Conservation (phyloP, 2,113 vertebrate genomes). For the Psettodes erumei region DNA sequence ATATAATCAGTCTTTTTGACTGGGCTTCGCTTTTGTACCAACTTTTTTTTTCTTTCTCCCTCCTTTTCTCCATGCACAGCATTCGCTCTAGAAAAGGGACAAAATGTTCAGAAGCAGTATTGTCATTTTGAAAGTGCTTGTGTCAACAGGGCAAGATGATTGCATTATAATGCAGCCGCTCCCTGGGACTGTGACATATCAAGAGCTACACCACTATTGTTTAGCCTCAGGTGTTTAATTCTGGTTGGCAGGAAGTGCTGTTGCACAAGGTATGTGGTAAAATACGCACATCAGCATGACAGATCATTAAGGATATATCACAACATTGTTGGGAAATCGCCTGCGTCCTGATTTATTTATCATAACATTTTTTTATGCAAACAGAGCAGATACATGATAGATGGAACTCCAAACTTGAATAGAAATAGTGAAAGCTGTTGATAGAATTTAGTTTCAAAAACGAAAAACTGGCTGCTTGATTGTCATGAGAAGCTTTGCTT, state of each 20-base stretch:
- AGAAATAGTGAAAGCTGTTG: neutral
- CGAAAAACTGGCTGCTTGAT: neutral
- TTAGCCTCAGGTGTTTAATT: slow-evolving; percentile 77
- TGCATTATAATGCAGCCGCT: slow-evolving; percentile 66
- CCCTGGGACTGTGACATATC: slow-evolving; percentile 65
- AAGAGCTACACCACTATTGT: slow-evolving; percentile 60
- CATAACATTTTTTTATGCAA: slow-evolving; percentile 10
- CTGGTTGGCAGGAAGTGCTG: slow-evolving; percentile 65
- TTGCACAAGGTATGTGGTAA: slow-evolving; percentile 68
- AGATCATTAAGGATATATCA: slow-evolving; percentile 46
- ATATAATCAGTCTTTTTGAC: slow-evolving; percentile 77
- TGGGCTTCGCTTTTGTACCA: slow-evolving; percentile 63
- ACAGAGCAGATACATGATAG: neutral
- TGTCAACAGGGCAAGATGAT: slow-evolving; percentile 75
- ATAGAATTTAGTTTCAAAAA: too few species aligned
- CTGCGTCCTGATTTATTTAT: slow-evolving; percentile 27
- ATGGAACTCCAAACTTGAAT: neutral
- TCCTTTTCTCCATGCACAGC: slow-evolving; percentile 36
- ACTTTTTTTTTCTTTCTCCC: slow-evolving; percentile 20
- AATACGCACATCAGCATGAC: slow-evolving; percentile 51
- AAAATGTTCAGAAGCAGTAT: slow-evolving; percentile 65
- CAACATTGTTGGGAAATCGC: slow-evolving; percentile 63
- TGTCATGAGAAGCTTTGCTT: slow-evolving; percentile 1
- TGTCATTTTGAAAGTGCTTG: slow-evolving; percentile 71
- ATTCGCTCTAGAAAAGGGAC: slow-evolving; percentile 58